Base-by-base conservation (phyloP, 1,140 invertebrate species). In the Littorina saxatilis region DNA sequence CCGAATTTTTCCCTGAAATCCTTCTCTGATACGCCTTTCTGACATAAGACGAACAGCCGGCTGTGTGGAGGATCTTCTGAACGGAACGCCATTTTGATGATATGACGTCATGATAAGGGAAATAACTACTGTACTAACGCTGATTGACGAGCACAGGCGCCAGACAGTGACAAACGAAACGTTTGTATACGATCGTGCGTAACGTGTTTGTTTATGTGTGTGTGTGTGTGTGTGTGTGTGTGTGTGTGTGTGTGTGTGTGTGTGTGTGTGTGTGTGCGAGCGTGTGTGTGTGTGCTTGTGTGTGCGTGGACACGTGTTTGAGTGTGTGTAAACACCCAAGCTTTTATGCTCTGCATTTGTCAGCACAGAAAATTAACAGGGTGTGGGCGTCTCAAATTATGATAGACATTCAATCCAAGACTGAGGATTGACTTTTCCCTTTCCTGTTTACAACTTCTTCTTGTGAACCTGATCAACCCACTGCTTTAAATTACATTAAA, bases 11-110 rank as follows among this genome's bases (percentile, higher is more conserved):
- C 94, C 82, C 95, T 93, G 78, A 98, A 95, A 86, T 97, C 96
- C 80, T 96, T 95, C 91, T 97, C 96, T 27, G 94, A 95, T 58
- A 96, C 93, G 66, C 94, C 94, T 93, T 97, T 97, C 81, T 95
- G 96, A 86, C 96, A 97, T 81, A 98, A 95, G 85, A 98, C 95
- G 91, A 98, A 98, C 35, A 98, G 92, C 81, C 96, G 93, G 27
- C 96, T 96, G 93, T 96, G 95, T 32, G 96, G 96, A 27, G 96
- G 96, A 86, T 96, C 95, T 85, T 96, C 95, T 39, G 66, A 68
- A 39, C 66, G 66, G 66, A 68, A 68, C 66, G 66, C 66, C 66
- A 68, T 68, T 13, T 39, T 68, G 66, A 68, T 29, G 73, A 37
- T 32, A n/a, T 75, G 73, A 75, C 47, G 32, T 5, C 37, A 9